phyloP scores from a whole-genome alignment of 2,113 vertebrate species.

The Puntigrus tetrazona region DNA sequence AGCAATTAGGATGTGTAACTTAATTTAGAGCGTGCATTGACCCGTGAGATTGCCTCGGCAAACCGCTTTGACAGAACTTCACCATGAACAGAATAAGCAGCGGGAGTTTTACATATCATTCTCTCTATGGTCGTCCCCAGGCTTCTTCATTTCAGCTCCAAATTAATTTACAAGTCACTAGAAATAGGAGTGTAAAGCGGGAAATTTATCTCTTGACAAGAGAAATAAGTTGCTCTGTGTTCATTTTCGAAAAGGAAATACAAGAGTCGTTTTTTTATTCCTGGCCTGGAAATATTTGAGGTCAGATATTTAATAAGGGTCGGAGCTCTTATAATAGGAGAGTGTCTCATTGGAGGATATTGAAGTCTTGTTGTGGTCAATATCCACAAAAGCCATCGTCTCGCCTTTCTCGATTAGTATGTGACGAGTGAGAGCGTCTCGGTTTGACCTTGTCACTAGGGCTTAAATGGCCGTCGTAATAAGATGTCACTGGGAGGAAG shows the following conservation, averaged over 20 bases:
- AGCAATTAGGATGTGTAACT: conserved; percentile 33
- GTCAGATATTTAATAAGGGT: conserved; percentile 34
- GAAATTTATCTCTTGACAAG: not conserved
- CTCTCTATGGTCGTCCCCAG: conserved; percentile 3
- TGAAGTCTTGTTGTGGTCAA: conserved; percentile 14
- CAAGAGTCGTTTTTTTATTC: not conserved
- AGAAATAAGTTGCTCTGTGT: not conserved
- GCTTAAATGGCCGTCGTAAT: conserved; percentile 47
- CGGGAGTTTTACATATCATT: not conserved
- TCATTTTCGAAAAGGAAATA: not conserved
- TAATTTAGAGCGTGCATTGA: conserved; percentile 26
- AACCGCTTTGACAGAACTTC: conserved; percentile 15
- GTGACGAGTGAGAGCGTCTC: conserved; percentile 39
- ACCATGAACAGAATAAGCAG: conserved; percentile 8
- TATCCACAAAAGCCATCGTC: not conserved
- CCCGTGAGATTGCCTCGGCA: conserved; percentile 22
- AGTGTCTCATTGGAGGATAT: conserved; percentile 13
- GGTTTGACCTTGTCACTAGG: conserved; percentile 51
- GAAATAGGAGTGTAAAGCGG: not conserved
- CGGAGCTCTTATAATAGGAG: not conserved
- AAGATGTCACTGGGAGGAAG: conserved; percentile 34
- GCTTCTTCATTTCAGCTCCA: conserved; percentile 24
- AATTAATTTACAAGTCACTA: conserved; percentile 23
- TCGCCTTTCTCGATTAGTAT: conserved; percentile 43
- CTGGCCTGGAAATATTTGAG: not conserved